These are phyloP conservation scores for Platycheirus rosarum DNA, from an alignment of 2,888 invertebrate genomes.

Conservation along the genomic window DNA sequence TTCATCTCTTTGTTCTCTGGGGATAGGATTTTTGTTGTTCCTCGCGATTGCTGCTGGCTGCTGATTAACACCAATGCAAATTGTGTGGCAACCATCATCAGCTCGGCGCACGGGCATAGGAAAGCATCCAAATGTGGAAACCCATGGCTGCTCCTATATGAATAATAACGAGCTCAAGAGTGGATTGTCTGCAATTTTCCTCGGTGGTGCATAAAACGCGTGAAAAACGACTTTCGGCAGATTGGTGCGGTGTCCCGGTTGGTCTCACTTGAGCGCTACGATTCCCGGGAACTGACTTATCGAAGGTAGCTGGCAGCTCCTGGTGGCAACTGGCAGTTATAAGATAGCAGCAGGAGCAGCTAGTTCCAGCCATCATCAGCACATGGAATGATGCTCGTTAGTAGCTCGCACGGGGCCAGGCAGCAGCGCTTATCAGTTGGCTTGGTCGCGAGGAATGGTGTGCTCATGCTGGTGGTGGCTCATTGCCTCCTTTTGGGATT, in stretches of 20 bases:
- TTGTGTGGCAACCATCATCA: constrained; percentile 36
- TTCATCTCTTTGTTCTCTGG: constrained; percentile 68
- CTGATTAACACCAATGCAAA: constrained; percentile 74
- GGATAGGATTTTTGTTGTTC: not conserved
- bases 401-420: constrained; percentile 55
- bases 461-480: constrained; percentile 37
- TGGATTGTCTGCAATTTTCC: constrained; percentile 56
- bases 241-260: constrained; percentile 31
- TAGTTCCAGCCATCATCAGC: constrained; percentile 20
- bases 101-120: constrained; percentile 1
- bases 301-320: constrained; percentile 73
- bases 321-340: constrained; percentile 63
- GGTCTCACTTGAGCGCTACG: constrained; percentile 21
- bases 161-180: constrained; percentile 66
- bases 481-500: constrained; percentile 63
- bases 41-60: constrained; percentile 1
- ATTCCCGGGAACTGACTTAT: constrained; percentile 70
- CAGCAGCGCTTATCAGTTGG: constrained; percentile 65
- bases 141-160: constrained; percentile 51
- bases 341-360: constrained; percentile 60
- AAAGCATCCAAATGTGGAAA: constrained; percentile 57
- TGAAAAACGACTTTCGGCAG: constrained; percentile 69
- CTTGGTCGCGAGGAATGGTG: constrained; percentile 43
- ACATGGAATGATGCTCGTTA: constrained; percentile 70
- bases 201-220: constrained; percentile 71